Base-by-base conservation (phyloP, 2,113 vertebrate genomes). In the Scytalopus superciliaris region DNA sequence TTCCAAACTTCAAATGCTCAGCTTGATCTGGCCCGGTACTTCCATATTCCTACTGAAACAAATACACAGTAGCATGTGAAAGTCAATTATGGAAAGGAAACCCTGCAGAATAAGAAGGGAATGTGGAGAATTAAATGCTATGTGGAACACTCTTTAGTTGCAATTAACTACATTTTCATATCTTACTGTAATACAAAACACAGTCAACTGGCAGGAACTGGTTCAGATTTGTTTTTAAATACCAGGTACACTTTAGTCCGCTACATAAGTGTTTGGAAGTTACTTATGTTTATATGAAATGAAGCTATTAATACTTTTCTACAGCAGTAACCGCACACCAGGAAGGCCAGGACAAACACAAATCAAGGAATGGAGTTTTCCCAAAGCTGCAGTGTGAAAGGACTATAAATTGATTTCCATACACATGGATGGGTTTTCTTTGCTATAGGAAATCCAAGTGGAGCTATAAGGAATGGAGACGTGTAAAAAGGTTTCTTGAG, bases 241-340 rank as follows among this genome's bases (percentile, higher is more conserved):
- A 98, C 97, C 97, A 97, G 96, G 96, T 95, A 98, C 96, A 96
- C 93, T 97, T 98, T 97, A 97, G 97, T 98, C 97, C 94, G 97
- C 97, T 98, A 97, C 97, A 89, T 97, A 96, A 98, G 98, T 98
- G 98, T 98, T 94, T 97, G 97, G 97, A 98, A 98, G 94, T 98
- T 97, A 97, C 98, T 98, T 97, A 97, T 97, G 98, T 98, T 97
- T 97, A 98, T 97, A 98, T 98, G 98, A 98, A 98, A 98, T 98
- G 98, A 99, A 98, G 98, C 98, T 98, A 98, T 98, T 98, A 98
- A 99, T 98, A 98, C 98, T 98, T 98, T 98, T 98, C 98, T 99
- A 99, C 98, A 98, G 98, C 98, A 98, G 98, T 98, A 98, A 99
- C 98, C 97, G 98, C 99, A 99, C 98, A 98, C 98, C 98, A 97